A percentile compares a stretch with the other conserved stretches of the same genome.
Conservation (phyloP, 2,888 invertebrate genomes). For the Eutolmus rufibarbis region DNA sequence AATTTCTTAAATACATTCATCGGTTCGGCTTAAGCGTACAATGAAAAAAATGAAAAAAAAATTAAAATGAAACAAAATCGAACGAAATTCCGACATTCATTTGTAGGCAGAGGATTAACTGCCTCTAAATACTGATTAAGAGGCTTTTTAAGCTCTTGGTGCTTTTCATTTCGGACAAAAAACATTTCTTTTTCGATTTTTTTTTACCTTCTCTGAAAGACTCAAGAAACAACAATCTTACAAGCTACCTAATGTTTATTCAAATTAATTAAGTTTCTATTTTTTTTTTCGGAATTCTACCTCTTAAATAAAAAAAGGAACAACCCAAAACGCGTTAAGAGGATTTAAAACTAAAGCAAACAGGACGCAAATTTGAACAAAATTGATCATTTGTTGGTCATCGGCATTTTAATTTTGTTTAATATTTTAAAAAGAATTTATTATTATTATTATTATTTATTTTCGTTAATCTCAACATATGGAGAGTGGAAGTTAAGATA, state of each 20-base stretch:
- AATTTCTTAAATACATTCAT: not conserved
- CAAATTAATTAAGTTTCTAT: not conserved
- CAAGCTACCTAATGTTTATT: not conserved
- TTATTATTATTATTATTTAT: too few relatives aligned
- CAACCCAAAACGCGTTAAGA: not conserved
- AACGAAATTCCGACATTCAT: not conserved
- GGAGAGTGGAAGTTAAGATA: too few relatives aligned
- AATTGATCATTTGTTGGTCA: not conserved
- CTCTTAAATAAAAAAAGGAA: not conserved
- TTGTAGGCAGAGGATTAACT: not conserved
- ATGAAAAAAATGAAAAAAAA: not conserved
- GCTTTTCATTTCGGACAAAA: not conserved
- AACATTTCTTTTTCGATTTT: not conserved
- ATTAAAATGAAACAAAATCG: not conserved
- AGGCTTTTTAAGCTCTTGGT: not conserved
- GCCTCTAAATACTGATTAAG: not conserved
- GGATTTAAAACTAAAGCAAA: not conserved
- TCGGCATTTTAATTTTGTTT: not conserved
- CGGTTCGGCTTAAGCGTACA: not conserved
- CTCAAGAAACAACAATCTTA: not conserved
- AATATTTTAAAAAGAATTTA: not conserved
- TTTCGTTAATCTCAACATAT: too few relatives aligned
- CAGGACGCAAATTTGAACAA: not conserved
- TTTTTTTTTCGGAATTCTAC: not conserved
- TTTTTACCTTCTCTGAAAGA: not conserved